Percentiles rank a stretch among this genome's conserved stretches.
Conservation (phyloP, 2,888 invertebrate genomes). For the Argyresthia goedartella region DNA sequence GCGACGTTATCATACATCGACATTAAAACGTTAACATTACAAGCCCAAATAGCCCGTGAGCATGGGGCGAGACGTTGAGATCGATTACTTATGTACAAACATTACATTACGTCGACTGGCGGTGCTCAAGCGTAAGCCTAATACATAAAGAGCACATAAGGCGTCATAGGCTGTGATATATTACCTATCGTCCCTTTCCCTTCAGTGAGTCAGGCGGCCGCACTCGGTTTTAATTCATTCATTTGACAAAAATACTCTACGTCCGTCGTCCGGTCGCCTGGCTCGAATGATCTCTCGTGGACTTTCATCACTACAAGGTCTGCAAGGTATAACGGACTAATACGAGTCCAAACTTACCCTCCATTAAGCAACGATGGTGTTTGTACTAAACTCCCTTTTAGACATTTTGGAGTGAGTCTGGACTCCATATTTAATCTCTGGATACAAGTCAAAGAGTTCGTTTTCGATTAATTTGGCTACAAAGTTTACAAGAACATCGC, state of each 20-base stretch:
- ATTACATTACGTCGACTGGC: constrained; percentile 47
- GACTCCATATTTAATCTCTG: too few relatives aligned
- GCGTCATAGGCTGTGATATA: constrained; percentile 13
- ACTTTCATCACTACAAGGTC: too few relatives aligned
- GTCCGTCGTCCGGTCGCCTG: not conserved
- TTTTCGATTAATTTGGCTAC: too few relatives aligned
- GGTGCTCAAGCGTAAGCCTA: constrained; percentile 52
- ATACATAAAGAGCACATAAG: constrained; percentile 36
- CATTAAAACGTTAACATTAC: not conserved
- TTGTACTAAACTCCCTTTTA: too few relatives aligned
- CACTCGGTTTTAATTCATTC: not conserved
- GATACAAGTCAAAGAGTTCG: too few relatives aligned
- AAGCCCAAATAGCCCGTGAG: constrained; percentile 48
- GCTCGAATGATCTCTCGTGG: not conserved
- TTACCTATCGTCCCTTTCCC: not conserved
- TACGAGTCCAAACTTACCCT: too few relatives aligned
- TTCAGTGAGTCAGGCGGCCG: not conserved
- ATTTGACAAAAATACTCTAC: constrained; percentile 4
- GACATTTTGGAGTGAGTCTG: too few relatives aligned
- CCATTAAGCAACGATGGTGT: too few relatives aligned
- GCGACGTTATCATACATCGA: not conserved
- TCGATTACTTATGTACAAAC: constrained; percentile 52
- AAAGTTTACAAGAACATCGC: too few relatives aligned
- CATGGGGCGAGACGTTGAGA: constrained; percentile 50
- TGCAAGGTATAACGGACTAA: too few relatives aligned